Evolutionary conservation across 2,797 vertebrate species (phyloP).

Genomic region (Cercopithecus petaurista): DNA sequence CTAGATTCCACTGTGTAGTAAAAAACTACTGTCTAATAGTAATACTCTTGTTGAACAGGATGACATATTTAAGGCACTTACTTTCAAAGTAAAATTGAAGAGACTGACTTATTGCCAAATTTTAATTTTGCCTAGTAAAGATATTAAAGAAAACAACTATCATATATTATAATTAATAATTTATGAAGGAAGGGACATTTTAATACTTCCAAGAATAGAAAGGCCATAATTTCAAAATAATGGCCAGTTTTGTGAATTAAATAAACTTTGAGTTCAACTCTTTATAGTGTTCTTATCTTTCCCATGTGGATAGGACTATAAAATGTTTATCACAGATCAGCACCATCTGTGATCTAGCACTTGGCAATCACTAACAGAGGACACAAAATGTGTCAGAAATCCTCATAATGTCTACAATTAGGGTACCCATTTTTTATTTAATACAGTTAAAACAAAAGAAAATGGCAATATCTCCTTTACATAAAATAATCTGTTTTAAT

Average conservation of each 20-base stretch:
- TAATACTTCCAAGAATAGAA: constrained; percentile 10
- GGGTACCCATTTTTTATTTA: neutral
- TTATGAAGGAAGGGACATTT: constrained; percentile 50
- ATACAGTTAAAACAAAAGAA: neutral
- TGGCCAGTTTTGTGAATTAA: constrained; percentile 29
- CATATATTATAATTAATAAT: constrained; percentile 20
- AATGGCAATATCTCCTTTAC: neutral
- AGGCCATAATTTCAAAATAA: constrained; percentile 37
- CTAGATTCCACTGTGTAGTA: neutral
- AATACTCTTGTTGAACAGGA: neutral
- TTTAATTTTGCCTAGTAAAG: neutral
- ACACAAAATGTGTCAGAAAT: neutral
- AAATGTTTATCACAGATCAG: neutral
- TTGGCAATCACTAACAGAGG: neutral
- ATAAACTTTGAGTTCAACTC: constrained; percentile 32
- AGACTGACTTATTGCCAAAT: neutral
- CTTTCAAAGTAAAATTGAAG: constrained; percentile 13
- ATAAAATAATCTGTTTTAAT: constrained; percentile 16
- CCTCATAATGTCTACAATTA: neutral
- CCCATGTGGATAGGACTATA: neutral
- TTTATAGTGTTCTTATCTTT: neutral
- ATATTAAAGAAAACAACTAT: neutral
- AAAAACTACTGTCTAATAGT: neutral
- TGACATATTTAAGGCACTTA: neutral
- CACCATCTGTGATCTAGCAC: neutral